Conservation (phyloP, 2,113 vertebrate species). For the Emydura subglobosa region DNA sequence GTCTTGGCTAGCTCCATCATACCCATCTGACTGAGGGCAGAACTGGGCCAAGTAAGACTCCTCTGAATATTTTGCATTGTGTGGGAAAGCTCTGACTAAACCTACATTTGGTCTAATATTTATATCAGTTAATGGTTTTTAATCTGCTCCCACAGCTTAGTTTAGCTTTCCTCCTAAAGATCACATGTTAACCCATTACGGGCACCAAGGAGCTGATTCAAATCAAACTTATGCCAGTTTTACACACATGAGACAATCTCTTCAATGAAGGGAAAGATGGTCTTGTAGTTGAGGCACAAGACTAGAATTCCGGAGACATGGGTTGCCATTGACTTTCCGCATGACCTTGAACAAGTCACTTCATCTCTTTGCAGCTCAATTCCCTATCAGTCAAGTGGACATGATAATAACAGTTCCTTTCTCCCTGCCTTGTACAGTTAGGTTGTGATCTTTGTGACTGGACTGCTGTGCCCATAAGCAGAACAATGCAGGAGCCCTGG, state of each 20-base stretch:
- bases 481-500: neutral
- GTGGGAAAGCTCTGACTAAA: neutral
- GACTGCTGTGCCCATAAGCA: neutral
- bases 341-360: neutral
- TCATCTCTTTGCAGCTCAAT: neutral
- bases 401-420: neutral
- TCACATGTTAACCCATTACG: neutral
- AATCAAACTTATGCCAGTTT: neutral
- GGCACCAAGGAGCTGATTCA: neutral
- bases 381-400: neutral
- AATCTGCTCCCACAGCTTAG: neutral
- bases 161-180: neutral
- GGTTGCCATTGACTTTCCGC: neutral
- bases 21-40: neutral
- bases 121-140: neutral
- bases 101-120: neutral
- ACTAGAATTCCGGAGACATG: neutral
- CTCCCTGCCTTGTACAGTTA: neutral
- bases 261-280: neutral
- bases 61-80: neutral
- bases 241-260: neutral
- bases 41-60: neutral
- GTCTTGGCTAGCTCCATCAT: neutral
- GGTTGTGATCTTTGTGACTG: neutral
- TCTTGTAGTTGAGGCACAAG: neutral